phyloP scores from a whole-genome alignment of 2,113 vertebrate species.

The Atlantisia rogersi region DNA sequence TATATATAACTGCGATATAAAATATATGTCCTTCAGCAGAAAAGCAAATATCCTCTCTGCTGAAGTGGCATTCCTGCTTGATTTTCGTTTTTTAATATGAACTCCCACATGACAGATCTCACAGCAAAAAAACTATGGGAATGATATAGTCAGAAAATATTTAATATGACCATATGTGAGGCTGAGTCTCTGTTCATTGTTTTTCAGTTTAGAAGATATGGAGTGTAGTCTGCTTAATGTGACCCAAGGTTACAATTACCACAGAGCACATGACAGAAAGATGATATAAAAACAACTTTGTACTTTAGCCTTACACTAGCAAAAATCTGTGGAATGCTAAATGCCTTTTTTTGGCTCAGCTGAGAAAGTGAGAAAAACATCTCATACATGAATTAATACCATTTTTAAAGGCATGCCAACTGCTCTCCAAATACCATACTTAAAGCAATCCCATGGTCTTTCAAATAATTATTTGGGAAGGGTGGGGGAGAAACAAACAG shows the following conservation, averaged over 20 bases:
- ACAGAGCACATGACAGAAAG: neutral
- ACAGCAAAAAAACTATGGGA: neutral
- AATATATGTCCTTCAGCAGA: neutral
- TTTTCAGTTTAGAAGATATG: neutral
- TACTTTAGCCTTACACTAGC: neutral
- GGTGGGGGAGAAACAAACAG: neutral
- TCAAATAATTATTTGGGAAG: neutral
- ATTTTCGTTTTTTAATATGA: neutral
- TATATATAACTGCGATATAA: neutral
- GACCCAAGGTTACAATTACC: neutral
- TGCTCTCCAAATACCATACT: neutral
- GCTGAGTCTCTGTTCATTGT: neutral
- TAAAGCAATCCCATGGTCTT: neutral
- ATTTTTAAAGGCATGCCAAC: neutral
- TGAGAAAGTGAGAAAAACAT: neutral
- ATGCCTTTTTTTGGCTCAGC: neutral
- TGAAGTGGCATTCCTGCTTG: neutral
- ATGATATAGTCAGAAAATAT: neutral
- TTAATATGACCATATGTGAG: neutral
- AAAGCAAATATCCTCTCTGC: neutral
- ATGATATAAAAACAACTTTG: neutral
- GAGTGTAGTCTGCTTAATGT: neutral
- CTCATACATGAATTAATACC: neutral
- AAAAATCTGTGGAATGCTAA: neutral
- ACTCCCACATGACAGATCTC: neutral